A percentile compares a stretch with the other conserved stretches of the same genome.
Evolutionary conservation across 1,140 invertebrate species (phyloP).

Genomic region (Idris sp.): DNA sequence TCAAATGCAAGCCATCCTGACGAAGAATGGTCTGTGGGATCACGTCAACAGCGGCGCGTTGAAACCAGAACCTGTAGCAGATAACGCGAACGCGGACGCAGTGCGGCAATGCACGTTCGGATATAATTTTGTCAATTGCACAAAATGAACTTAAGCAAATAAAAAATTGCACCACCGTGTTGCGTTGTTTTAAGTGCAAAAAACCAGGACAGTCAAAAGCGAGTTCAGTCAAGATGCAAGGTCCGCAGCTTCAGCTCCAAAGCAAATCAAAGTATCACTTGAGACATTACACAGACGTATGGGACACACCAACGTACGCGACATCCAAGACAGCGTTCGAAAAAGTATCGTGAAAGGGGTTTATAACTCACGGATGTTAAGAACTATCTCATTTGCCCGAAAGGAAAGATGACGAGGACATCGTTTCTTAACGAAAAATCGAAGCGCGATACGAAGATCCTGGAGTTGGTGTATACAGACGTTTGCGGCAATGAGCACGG

Average conservation of each 20-base stretch:
- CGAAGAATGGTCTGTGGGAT: too few species aligned
- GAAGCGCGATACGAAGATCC: background rate
- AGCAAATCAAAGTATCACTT: conserved; percentile 5
- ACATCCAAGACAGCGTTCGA: conserved; percentile 3
- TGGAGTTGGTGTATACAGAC: background rate
- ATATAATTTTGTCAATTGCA: too few species aligned
- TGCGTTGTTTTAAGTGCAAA: too few species aligned
- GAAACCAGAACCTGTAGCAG: too few species aligned
- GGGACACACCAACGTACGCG: conserved; percentile 5
- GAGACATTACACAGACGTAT: conserved; percentile 17
- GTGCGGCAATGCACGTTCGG: too few species aligned
- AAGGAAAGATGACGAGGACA: conserved; percentile 2
- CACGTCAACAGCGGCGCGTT: too few species aligned
- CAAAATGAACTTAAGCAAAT: too few species aligned
- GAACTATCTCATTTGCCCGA: background rate
- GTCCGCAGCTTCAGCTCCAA: background rate
- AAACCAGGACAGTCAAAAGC: too few species aligned
- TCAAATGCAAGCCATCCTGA: too few species aligned
- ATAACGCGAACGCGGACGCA: too few species aligned
- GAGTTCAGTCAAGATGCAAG: conserved; percentile 4
- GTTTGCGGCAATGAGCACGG: conserved; percentile 1
- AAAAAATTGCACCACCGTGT: too few species aligned
- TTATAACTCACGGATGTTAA: background rate
- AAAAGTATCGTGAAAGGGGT: conserved; percentile 3
- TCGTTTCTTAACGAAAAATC: background rate